Evolutionary conservation across 2,113 vertebrate genomes (phyloP).

Genomic region (Fregata magnificens): DNA sequence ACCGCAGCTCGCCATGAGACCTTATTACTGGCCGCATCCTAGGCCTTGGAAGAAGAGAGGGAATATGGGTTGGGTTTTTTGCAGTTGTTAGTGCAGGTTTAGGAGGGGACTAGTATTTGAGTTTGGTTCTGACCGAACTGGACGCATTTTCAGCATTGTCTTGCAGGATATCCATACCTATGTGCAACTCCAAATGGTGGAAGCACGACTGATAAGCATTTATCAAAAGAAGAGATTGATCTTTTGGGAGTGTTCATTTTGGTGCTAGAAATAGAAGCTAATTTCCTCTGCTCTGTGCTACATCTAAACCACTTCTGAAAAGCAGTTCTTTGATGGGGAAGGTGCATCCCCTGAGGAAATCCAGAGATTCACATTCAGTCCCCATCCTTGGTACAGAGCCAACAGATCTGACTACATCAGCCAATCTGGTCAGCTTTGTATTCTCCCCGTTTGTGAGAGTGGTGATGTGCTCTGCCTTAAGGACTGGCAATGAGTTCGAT

Average conservation of each 20-base stretch:
- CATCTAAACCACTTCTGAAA: background rate
- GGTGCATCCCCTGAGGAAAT: background rate
- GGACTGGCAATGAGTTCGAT: background rate
- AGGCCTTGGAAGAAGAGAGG: background rate
- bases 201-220: background rate
- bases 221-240: background rate
- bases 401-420: background rate
- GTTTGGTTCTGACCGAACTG: background rate
- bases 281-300: background rate
- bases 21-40: background rate
- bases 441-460: background rate
- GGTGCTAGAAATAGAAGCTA: background rate
- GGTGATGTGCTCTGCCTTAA: background rate
- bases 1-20: background rate
- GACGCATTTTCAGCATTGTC: background rate
- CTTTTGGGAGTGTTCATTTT: background rate
- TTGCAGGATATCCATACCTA: background rate
- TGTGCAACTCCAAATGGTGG: background rate
- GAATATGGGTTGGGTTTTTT: background rate
- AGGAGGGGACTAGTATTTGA: background rate
- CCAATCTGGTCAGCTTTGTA: accelerated
- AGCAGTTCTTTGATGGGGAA: background rate
- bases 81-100: background rate
- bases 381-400: background rate
- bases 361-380: background rate